Evolutionary conservation across 2,113 vertebrate genomes (phyloP), one percentile per base, ranked within the genome.

Genomic region (Labeo rohita): DNA sequence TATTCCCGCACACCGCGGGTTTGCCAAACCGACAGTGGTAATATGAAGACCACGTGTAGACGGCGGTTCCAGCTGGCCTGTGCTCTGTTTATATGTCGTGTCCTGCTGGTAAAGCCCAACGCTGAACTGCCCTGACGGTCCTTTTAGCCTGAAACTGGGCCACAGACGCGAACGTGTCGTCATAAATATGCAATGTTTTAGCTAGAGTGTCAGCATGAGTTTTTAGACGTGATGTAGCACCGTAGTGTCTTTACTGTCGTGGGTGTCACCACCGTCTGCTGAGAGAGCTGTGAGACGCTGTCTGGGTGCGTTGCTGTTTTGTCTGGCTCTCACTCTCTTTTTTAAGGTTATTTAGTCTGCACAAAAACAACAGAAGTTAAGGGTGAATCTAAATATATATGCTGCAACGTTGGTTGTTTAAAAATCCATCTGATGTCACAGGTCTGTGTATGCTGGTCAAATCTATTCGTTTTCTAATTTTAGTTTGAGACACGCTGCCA

Each of bases 201-300:
- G 87, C 90, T 89, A 87, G 83, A 85, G 83, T 8, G 89, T 89
- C 88, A 74, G 34, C 4, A 89, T 88, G 63, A 89, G 90, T 92
- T 7, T 49, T n/a, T 74, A 49, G 72, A n/a, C 11, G 18, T 43
- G 49, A 83, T 70, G 34, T 9, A 0, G 61, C 13, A 13, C 13
- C 4, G 1, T 7, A 49, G 68, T 45, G 36, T 45, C 36, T 6
- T 47, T 23, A 8, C 11, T 13, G 72, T 72, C 23, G 8, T 10
- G 15, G 8, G 34, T 43, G 68, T 18, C 36, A 72, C 36, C 66
- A 21, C 21, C 63, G 79, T 83, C 63, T 68, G 43, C 21, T 6
- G 70, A 47, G 39, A 23, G 72, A 74, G 45, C 13, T 23, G 72
- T 0, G 43, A 47, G 43, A 74, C 10, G 9, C 21, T 6, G 21